Evolutionary conservation across 2,888 invertebrate species (phyloP).

Genomic region (Torymus texanus): DNA sequence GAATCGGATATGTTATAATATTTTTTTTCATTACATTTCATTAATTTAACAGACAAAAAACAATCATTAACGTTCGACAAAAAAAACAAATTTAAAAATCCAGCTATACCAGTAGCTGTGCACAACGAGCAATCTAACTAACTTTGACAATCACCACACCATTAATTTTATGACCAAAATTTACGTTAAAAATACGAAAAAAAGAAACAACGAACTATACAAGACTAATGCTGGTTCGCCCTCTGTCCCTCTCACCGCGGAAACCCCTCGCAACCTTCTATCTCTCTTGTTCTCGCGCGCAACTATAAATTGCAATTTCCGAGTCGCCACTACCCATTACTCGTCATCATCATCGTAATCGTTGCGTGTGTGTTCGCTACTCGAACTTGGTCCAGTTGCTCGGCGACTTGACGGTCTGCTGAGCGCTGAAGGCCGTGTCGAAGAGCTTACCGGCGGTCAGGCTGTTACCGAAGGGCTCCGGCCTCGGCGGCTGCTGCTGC

Average conservation of each 20-base stretch:
- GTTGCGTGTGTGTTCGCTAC: constrained; percentile 63
- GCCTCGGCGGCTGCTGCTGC: constrained; percentile 51
- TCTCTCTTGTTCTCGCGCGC: background rate
- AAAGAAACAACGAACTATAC: background rate
- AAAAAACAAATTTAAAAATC: no score
- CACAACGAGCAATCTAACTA: no score
- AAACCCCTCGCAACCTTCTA: constrained; percentile 4
- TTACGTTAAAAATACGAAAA: background rate
- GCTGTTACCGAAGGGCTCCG: constrained; percentile 61
- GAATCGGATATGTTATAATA: no score
- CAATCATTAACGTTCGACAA: no score
- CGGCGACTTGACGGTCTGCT: constrained; percentile 76
- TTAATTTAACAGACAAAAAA: no score
- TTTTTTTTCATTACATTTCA: no score
- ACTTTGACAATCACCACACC: background rate
- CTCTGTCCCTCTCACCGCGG: background rate
- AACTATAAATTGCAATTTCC: constrained; percentile 30
- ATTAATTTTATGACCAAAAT: background rate
- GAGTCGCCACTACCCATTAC: constrained; percentile 1
- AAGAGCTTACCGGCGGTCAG: constrained; percentile 69
- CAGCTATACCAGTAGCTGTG: no score
- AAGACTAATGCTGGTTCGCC: constrained; percentile 23
- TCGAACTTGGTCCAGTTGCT: constrained; percentile 80
- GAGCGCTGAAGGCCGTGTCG: constrained; percentile 67
- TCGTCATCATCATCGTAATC: no score